These are phyloP conservation scores for Podarcis cretensis DNA, from an alignment of 2,113 vertebrate genomes.

Conservation along the genomic window DNA sequence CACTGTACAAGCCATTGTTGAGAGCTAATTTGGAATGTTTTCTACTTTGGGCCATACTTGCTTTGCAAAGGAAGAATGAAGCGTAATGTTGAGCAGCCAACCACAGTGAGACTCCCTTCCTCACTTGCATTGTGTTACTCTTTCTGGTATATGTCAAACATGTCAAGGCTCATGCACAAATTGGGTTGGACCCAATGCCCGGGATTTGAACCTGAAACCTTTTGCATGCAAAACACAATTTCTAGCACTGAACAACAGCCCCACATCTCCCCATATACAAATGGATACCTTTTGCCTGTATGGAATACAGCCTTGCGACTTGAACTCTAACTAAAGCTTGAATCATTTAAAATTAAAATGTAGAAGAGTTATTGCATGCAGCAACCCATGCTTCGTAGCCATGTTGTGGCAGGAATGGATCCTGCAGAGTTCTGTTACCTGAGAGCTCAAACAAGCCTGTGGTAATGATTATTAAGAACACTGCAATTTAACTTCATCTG, in stretches of 20 bases:
- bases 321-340: conserved; percentile 14
- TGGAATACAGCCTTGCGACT: rapidly evolving
- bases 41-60: neutral
- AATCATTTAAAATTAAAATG: conserved; percentile 6
- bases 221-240: neutral
- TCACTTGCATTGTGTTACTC: neutral
- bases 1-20: neutral
- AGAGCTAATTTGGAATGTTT: neutral
- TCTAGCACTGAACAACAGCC: too few relatives aligned
- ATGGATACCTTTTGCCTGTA: neutral
- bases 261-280: too few relatives aligned
- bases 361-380: neutral
- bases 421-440: conserved; percentile 19
- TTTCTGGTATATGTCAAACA: neutral
- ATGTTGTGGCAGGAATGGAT: neutral
- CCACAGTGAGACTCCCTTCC: neutral
- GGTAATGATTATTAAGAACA: conserved; percentile 39
- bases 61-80: neutral
- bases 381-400: neutral
- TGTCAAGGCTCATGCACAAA: too few relatives aligned
- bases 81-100: neutral
- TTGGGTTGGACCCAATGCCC: too few relatives aligned
- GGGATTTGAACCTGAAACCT: neutral
- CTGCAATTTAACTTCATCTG: conserved; percentile 38
- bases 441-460: conserved; percentile 18